phyloP scores from a whole-genome alignment of 1,140 invertebrate genomes.

The Aphaenogaster rudis region DNA sequence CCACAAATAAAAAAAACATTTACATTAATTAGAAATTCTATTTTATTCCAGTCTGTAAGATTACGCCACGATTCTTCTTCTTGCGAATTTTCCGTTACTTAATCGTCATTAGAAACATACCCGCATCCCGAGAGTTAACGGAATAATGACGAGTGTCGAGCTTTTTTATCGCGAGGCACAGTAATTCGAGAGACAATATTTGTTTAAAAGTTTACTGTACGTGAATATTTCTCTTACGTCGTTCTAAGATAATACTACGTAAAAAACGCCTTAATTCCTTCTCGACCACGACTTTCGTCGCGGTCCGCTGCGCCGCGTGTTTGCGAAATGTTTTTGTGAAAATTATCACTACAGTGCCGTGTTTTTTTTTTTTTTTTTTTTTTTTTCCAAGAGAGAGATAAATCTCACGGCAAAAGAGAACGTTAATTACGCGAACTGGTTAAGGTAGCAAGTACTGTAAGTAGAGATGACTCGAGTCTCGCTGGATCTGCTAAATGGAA shows the following conservation, averaged over 20 bases:
- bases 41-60: background rate
- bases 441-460: background rate
- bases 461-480: constrained; percentile 13
- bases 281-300: background rate
- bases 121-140: background rate
- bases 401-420: constrained; percentile 21
- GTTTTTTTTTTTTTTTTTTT: too few species aligned
- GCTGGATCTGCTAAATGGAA: constrained; percentile 12
- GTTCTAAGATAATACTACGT: background rate
- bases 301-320: background rate
- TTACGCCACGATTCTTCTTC: background rate
- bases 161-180: background rate
- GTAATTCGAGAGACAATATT: background rate
- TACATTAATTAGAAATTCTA: background rate
- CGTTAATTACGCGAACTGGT: constrained; percentile 28
- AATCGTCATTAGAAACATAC: background rate
- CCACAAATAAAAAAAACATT: background rate
- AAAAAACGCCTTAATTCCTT: background rate
- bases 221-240: background rate
- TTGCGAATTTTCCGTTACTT: background rate
- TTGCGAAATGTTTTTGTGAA: background rate
- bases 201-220: constrained; percentile 9
- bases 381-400: background rate
- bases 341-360: background rate
- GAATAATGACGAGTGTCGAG: background rate